Conservation (phyloP, 2,888 invertebrate genomes). For the Drymonia ruficornis region DNA sequence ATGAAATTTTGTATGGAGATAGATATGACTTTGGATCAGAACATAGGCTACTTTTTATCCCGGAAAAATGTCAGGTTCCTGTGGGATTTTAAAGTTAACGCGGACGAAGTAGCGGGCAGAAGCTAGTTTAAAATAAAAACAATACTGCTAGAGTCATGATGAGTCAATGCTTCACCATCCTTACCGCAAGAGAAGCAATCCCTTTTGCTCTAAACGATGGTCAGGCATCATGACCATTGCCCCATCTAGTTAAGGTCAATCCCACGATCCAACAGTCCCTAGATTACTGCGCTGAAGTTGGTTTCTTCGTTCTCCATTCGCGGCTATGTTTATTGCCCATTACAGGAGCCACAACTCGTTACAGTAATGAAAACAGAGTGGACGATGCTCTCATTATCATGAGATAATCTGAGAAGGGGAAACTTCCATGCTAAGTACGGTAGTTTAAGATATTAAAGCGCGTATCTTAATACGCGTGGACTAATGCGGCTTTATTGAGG, state of each 20-base stretch:
- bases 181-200: too few species aligned
- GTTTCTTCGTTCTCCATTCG: constrained; percentile 71
- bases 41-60: too few species aligned
- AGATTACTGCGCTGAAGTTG: constrained; percentile 64
- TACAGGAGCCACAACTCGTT: constrained; percentile 72
- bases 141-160: too few species aligned
- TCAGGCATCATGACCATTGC: too few species aligned
- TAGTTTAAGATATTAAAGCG: constrained; percentile 42
- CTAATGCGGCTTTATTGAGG: background rate
- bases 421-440: constrained; percentile 40
- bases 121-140: too few species aligned
- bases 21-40: too few species aligned
- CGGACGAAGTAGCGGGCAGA: too few species aligned
- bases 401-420: constrained; percentile 66
- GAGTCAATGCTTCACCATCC: too few species aligned
- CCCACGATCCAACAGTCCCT: background rate
- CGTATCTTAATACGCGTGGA: background rate
- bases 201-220: too few species aligned
- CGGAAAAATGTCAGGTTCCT: too few species aligned
- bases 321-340: constrained; percentile 78
- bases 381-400: constrained; percentile 72
- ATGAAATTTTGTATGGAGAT: too few species aligned
- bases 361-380: constrained; percentile 79
- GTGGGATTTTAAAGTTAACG: too few species aligned
- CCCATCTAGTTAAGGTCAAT: constrained; percentile 1